Percentiles rank a stretch among this genome's conserved stretches.
These are phyloP conservation scores for Stegodyphus dumicola DNA, from an alignment of 1,140 invertebrate genomes.

Conservation along the genomic window DNA sequence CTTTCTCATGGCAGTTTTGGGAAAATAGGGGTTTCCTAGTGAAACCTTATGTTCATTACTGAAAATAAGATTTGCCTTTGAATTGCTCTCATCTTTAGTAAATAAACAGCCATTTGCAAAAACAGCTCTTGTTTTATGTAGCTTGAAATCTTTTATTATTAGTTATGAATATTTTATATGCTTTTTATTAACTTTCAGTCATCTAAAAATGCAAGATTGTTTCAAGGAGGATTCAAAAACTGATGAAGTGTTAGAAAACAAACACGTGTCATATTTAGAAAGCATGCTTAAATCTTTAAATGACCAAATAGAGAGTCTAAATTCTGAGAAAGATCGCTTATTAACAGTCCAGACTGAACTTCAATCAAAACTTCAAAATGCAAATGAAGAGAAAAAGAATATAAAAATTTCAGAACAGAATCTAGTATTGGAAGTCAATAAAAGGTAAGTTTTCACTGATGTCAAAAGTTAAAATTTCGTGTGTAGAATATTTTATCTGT, in stretches of 20 bases:
- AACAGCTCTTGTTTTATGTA: too few relatives aligned
- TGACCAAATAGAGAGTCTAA: slow-evolving; percentile 27
- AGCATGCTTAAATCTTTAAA: slow-evolving; percentile 25
- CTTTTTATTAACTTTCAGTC: background rate
- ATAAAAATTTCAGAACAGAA: slow-evolving; percentile 23
- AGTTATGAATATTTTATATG: too few relatives aligned
- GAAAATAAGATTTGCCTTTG: too few relatives aligned
- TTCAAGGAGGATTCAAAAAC: slow-evolving; percentile 16
- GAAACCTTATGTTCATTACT: too few relatives aligned
- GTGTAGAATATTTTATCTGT: too few relatives aligned
- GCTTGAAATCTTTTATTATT: too few relatives aligned
- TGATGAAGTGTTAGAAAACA: background rate
- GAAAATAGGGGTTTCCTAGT: too few relatives aligned
- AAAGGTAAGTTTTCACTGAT: slow-evolving; percentile 22
- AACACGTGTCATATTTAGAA: slow-evolving; percentile 16
- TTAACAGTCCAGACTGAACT: slow-evolving; percentile 7
- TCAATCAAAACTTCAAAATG: slow-evolving; percentile 12
- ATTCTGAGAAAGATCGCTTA: slow-evolving; percentile 12
- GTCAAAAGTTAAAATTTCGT: too few relatives aligned
- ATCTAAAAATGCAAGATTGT: slow-evolving; percentile 40
- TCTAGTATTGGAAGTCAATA: slow-evolving; percentile 10
- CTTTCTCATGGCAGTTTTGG: too few relatives aligned
- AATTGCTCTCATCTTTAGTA: too few relatives aligned
- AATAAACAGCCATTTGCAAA: too few relatives aligned
- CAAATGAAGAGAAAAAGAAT: slow-evolving; percentile 19